A percentile compares a stretch with the other conserved stretches of the same genome.
These are phyloP conservation scores for Teleiodes luculella DNA, from an alignment of 2,888 invertebrate genomes.

Conservation along the genomic window DNA sequence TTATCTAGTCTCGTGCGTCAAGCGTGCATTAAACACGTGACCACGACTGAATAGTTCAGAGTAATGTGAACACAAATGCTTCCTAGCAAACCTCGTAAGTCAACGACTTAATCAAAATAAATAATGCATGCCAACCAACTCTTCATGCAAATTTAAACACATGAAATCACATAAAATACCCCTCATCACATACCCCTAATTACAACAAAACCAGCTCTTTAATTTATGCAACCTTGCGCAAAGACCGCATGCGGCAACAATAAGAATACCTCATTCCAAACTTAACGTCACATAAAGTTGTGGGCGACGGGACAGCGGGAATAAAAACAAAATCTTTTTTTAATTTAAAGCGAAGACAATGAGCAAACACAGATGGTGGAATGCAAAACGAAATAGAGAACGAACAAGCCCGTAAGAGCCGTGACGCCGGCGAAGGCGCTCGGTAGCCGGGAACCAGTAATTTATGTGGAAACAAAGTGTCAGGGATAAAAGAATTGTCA, in stretches of 20 bases:
- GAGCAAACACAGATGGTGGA: conserved; percentile 75
- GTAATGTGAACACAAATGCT: no score
- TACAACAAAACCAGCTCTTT: conserved; percentile 56
- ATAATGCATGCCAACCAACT: conserved; percentile 4
- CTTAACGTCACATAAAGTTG: conserved; percentile 75
- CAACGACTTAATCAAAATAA: conserved; percentile 17
- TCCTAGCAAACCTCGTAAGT: background rate
- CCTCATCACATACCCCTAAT: conserved; percentile 41
- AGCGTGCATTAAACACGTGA: conserved; percentile 42
- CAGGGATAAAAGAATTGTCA: conserved; percentile 63
- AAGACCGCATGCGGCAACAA: conserved; percentile 56
- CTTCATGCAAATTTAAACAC: conserved; percentile 14
- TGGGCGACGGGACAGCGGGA: conserved; percentile 64
- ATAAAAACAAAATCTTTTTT: conserved; percentile 67
- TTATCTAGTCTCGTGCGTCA: conserved; percentile 40
- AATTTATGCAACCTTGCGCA: conserved; percentile 71
- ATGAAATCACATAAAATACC: conserved; percentile 13
- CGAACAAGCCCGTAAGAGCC: conserved; percentile 52
- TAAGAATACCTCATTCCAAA: conserved; percentile 73
- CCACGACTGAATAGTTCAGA: conserved; percentile 31
- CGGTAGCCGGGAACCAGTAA: conserved; percentile 59
- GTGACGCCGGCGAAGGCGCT: conserved; percentile 52
- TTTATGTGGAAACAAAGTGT: conserved; percentile 68
- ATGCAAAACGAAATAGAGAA: conserved; percentile 69
- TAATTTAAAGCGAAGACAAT: conserved; percentile 72